Evolutionary conservation across 2,797 vertebrate species (phyloP).

Genomic region (Hippocampus kuda): DNA sequence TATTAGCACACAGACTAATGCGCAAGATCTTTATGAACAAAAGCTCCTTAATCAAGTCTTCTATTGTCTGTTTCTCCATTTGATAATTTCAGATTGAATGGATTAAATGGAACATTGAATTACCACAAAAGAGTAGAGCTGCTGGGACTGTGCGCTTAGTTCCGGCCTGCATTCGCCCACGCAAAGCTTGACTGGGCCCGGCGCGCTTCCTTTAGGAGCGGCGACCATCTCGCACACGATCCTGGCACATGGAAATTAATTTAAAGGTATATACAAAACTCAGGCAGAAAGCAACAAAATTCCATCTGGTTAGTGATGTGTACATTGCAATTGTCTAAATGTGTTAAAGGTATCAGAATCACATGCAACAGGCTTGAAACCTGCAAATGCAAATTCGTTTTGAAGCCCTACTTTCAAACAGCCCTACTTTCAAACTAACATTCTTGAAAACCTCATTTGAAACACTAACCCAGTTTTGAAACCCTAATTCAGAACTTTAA

Average conservation of each 20-base stretch:
- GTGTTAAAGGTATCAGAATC: too few species aligned
- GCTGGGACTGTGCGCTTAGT: conserved; percentile 78
- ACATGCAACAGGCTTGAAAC: too few species aligned
- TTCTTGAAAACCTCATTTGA: too few species aligned
- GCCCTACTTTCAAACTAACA: too few species aligned
- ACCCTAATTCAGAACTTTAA: too few species aligned
- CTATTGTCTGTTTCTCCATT: neutral
- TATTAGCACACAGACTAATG: neutral
- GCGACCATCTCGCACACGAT: conserved; percentile 91
- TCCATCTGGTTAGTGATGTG: neutral
- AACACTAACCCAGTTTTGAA: too few species aligned
- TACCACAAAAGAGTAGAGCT: conserved; percentile 89
- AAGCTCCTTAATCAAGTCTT: neutral
- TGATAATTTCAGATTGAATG: neutral
- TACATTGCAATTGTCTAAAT: too few species aligned
- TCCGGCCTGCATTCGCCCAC: conserved; percentile 88
- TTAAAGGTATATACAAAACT: conserved; percentile 4
- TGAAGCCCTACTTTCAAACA: too few species aligned
- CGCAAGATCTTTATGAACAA: neutral
- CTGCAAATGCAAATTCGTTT: too few species aligned
- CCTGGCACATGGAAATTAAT: conserved; percentile 56
- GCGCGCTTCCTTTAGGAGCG: conserved; percentile 64
- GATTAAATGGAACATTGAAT: neutral
- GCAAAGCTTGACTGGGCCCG: conserved; percentile 84
- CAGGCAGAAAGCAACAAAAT: neutral